A percentile compares a stretch with the other conserved stretches of the same genome.
phyloP scores from a whole-genome alignment of 2,113 vertebrate genomes.

The Conger conger region DNA sequence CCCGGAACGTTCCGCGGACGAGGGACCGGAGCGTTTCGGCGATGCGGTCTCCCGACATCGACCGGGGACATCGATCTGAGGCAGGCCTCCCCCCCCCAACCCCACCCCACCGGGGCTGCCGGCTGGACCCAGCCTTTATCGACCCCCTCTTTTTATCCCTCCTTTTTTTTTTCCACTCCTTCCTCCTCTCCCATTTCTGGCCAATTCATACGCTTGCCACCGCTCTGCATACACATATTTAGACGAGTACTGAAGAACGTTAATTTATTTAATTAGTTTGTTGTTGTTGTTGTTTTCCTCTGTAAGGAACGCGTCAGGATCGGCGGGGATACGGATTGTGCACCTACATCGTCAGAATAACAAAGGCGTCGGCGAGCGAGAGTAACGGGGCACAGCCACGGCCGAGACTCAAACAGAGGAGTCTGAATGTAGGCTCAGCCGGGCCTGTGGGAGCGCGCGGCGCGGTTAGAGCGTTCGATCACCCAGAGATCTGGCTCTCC shows the following conservation, averaged over 20 bases:
- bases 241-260: constrained; percentile 40
- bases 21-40: constrained; percentile 66
- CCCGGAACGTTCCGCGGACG: constrained; percentile 19
- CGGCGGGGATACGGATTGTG: not conserved
- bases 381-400: not conserved
- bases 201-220: constrained; percentile 52
- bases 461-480: not conserved
- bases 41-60: constrained; percentile 65
- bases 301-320: not conserved
- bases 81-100: constrained; percentile 66
- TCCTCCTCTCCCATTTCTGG: constrained; percentile 48
- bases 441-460: not conserved
- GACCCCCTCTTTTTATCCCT: constrained; percentile 61
- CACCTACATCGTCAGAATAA: not conserved
- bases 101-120: constrained; percentile 64
- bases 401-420: not conserved
- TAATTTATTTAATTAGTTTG: constrained; percentile 42
- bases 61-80: constrained; percentile 62
- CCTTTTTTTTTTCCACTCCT: constrained; percentile 47
- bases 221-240: constrained; percentile 55
- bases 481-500: not conserved
- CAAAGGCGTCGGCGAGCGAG: not conserved
- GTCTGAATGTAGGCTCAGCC: not conserved
- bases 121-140: constrained; percentile 64
- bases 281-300: not conserved